These are phyloP conservation scores for Eupithecia inturbata DNA, from an alignment of 2,888 invertebrate species.

Conservation along the genomic window DNA sequence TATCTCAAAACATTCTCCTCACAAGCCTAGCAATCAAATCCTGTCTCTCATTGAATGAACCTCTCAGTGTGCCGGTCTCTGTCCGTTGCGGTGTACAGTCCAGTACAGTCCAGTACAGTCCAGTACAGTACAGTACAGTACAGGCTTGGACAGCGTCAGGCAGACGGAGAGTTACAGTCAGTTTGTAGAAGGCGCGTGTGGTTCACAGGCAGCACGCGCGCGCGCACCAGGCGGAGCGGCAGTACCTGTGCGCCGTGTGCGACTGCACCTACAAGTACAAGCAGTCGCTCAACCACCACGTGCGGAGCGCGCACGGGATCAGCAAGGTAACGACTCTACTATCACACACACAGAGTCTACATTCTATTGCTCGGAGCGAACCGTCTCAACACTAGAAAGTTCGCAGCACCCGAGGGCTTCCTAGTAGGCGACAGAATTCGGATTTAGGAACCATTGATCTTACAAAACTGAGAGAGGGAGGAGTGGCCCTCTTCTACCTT, in stretches of 20 bases:
- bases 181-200: background rate
- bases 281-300: conserved; percentile 69
- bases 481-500: no score
- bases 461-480: no score
- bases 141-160: background rate
- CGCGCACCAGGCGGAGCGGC: conserved; percentile 39
- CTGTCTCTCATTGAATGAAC: background rate
- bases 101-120: no score
- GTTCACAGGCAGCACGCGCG: conserved; percentile 41
- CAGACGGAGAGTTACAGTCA: background rate
- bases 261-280: conserved; percentile 58
- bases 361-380: no score
- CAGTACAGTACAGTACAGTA: no score
- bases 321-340: background rate
- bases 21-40: no score
- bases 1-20: background rate
- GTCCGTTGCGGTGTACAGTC: background rate
- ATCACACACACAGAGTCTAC: no score
- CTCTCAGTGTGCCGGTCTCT: background rate
- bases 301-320: conserved; percentile 55
- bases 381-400: no score
- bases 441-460: no score
- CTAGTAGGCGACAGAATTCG: no score
- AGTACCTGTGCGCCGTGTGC: conserved; percentile 50
- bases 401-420: no score